These are phyloP conservation scores for Fabriciana adippe DNA, from an alignment of 2,888 invertebrate species.

Conservation along the genomic window DNA sequence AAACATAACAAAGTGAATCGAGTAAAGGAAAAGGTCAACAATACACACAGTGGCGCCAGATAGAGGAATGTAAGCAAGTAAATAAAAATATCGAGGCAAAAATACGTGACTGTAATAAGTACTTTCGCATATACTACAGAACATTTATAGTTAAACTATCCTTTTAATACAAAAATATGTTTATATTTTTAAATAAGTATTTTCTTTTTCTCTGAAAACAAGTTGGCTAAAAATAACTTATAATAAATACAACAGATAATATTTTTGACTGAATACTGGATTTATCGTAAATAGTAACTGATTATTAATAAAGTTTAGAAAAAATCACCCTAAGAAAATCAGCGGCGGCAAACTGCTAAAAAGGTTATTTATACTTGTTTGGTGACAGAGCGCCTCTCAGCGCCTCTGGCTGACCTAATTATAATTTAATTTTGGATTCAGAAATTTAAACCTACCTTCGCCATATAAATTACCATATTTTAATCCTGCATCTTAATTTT, in stretches of 20 bases:
- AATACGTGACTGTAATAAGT: slow-evolving; percentile 30
- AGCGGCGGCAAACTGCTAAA: slow-evolving; percentile 50
- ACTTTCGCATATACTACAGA: slow-evolving; percentile 17
- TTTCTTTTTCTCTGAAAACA: not conserved
- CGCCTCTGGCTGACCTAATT: slow-evolving; percentile 65
- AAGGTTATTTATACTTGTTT: slow-evolving; percentile 66
- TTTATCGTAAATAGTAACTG: no score
- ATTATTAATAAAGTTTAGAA: slow-evolving; percentile 5
- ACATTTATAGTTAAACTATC: slow-evolving; percentile 9
- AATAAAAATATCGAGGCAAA: slow-evolving; percentile 36
- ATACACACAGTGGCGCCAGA: slow-evolving; percentile 38
- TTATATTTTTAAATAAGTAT: not conserved
- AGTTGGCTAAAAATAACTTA: not conserved
- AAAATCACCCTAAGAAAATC: slow-evolving; percentile 20
- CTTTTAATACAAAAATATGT: not conserved
- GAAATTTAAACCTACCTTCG: slow-evolving; percentile 39
- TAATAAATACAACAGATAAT: no score
- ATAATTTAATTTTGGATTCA: slow-evolving; percentile 68
- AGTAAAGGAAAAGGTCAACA: slow-evolving; percentile 39
- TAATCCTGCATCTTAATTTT: slow-evolving; percentile 36
- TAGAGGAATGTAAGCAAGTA: slow-evolving; percentile 37
- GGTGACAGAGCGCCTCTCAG: slow-evolving; percentile 57
- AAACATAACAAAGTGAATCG: slow-evolving; percentile 26
- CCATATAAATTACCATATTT: slow-evolving; percentile 39
- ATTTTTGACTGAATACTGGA: not conserved